phyloP scores from a whole-genome alignment of 2,888 invertebrate genomes.

The Hirtodrosophila cameraria region DNA sequence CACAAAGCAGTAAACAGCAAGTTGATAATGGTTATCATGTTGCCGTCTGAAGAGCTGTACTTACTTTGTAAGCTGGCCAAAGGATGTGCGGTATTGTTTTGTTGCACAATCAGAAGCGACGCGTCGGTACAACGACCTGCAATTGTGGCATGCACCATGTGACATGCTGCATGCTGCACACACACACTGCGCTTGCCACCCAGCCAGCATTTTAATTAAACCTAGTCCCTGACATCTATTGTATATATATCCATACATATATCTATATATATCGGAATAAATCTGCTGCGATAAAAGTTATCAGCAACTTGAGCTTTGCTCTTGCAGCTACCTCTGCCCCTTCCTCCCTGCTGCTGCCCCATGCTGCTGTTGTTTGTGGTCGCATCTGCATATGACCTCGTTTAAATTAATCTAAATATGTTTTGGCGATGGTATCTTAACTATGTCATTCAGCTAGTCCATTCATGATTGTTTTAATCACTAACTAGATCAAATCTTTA shows the following conservation, averaged over 20 bases:
- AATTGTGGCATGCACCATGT: constrained; percentile 32
- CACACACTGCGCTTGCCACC: constrained; percentile 1
- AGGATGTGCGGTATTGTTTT: constrained; percentile 48
- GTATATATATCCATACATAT: constrained; percentile 24
- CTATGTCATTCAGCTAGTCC: constrained; percentile 26
- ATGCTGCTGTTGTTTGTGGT: constrained; percentile 35
- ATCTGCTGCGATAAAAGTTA: constrained; percentile 53
- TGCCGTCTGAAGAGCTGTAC: constrained; percentile 52
- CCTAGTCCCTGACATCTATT: constrained; percentile 20
- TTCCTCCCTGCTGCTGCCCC: constrained; percentile 6
- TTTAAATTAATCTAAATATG: constrained; percentile 51
- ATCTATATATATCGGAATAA: constrained; percentile 19
- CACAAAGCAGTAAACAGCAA: no score
- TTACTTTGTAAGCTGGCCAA: constrained; percentile 19
- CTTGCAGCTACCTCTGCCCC: not conserved
- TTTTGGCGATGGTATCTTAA: constrained; percentile 44
- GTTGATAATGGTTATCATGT: constrained; percentile 36
- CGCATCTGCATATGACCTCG: constrained; percentile 67
- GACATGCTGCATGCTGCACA: not conserved
- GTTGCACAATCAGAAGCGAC: not conserved
- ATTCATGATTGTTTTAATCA: constrained; percentile 5
- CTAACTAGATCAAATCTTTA: not conserved
- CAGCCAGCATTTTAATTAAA: constrained; percentile 46
- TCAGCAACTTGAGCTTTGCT: constrained; percentile 40
- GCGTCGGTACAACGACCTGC: constrained; percentile 57